Conservation (phyloP, 2,888 invertebrate species). For the Caenorhabditis parvicauda region DNA sequence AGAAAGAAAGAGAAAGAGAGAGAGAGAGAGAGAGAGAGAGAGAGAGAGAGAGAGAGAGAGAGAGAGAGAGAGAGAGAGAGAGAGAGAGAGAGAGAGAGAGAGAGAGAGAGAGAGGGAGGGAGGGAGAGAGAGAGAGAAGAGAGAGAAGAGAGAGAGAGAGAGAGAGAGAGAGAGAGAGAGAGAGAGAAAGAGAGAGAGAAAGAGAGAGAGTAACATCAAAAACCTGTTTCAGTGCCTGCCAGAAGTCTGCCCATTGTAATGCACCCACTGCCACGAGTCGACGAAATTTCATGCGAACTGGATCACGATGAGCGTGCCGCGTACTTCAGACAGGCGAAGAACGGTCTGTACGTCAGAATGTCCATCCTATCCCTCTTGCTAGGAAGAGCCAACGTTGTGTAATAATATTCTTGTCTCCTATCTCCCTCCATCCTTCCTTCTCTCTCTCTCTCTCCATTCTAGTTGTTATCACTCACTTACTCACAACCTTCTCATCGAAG, state of each 20-base stretch:
- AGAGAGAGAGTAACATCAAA: no score
- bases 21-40: no score
- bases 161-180: no score
- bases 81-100: no score
- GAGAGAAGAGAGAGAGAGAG: no score
- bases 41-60: no score
- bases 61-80: no score
- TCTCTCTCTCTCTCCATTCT: background rate
- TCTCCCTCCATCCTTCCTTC: background rate
- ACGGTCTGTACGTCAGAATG: conserved; percentile 97
- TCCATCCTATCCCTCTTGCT: conserved; percentile 88
- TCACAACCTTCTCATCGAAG: no score
- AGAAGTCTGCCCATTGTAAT: conserved; percentile 69
- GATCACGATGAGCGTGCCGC: conserved; percentile 94
- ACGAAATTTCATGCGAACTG: conserved; percentile 90
- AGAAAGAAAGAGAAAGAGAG: no score
- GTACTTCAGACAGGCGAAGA: conserved; percentile 95
- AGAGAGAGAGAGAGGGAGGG: no score
- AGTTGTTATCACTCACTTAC: background rate
- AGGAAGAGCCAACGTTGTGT: conserved; percentile 67
- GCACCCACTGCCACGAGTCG: conserved; percentile 91
- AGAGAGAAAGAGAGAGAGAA: no score
- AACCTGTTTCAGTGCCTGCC: conserved; percentile 20
- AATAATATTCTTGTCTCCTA: background rate
- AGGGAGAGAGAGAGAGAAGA: no score